These are phyloP conservation scores for Falco concolor DNA, from an alignment of 2,797 vertebrate genomes.

Conservation along the genomic window DNA sequence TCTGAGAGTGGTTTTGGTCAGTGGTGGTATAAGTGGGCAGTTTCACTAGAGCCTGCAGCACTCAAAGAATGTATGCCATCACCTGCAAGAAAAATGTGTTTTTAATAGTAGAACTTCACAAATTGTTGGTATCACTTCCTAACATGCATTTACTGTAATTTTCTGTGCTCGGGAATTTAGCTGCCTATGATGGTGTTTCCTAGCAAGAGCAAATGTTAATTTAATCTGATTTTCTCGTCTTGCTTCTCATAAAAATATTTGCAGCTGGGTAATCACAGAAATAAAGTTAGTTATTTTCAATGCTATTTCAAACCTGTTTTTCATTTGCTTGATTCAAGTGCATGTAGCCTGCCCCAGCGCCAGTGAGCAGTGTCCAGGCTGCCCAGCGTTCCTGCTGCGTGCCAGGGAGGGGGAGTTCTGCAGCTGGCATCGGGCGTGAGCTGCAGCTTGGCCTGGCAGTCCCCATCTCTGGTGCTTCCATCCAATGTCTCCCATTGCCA, in stretches of 20 bases:
- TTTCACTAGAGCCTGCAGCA: background rate
- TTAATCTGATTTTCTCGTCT: background rate
- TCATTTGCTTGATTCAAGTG: background rate
- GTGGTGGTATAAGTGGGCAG: background rate
- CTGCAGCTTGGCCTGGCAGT: background rate
- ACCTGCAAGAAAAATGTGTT: background rate
- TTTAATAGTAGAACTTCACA: background rate
- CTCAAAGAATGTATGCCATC: background rate
- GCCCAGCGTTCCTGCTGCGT: background rate
- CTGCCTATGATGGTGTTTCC: background rate
- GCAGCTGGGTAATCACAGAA: background rate
- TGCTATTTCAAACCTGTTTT: background rate
- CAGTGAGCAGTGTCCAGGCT: background rate
- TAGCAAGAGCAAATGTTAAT: background rate
- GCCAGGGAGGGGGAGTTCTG: background rate
- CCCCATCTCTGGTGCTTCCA: background rate
- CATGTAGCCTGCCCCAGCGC: background rate
- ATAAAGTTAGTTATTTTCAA: background rate
- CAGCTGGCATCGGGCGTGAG: background rate
- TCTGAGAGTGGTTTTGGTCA: background rate
- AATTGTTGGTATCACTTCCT: background rate
- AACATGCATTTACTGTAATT: background rate
- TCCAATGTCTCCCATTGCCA: rapidly evolving
- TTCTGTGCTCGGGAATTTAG: background rate
- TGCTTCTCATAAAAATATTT: background rate